These are phyloP conservation scores for Takifugu bimaculatus DNA, from an alignment of 2,113 vertebrate species.

Conservation along the genomic window DNA sequence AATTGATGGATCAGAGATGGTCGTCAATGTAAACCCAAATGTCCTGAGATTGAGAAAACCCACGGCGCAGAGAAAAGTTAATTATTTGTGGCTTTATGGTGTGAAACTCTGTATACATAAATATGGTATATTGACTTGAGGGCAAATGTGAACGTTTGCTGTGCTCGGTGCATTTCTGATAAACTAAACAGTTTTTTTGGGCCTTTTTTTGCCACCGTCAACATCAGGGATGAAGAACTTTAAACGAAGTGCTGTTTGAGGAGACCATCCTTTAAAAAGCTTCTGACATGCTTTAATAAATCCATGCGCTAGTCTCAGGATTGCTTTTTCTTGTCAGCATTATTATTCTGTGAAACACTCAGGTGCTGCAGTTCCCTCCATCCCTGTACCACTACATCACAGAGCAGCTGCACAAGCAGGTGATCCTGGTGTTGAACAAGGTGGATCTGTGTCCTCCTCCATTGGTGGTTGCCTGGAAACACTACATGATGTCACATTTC, in stretches of 20 bases:
- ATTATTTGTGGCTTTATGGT: too few species aligned
- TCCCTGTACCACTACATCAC: constrained; percentile 84
- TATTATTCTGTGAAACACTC: not conserved
- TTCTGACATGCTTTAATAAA: not conserved
- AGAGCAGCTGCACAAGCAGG: constrained; percentile 76
- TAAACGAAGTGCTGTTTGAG: too few species aligned
- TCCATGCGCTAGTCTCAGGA: not conserved
- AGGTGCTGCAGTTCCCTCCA: constrained; percentile 89
- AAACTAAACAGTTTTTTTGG: too few species aligned
- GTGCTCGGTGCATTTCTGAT: too few species aligned
- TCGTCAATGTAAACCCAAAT: not conserved
- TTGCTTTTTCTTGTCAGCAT: not conserved
- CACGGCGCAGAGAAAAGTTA: too few species aligned
- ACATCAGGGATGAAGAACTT: too few species aligned
- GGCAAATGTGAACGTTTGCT: too few species aligned
- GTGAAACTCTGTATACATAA: too few species aligned
- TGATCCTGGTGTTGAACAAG: constrained; percentile 90
- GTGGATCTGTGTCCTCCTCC: constrained; percentile 81
- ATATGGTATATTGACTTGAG: too few species aligned
- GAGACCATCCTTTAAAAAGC: too few species aligned
- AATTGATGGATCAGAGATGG: constrained; percentile 7
- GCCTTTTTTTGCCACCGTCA: too few species aligned
- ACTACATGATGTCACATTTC: constrained; percentile 83
- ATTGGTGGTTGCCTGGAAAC: constrained; percentile 86
- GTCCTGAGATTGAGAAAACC: too few species aligned